These are phyloP conservation scores for Mesopsocus fuscifrons DNA, from an alignment of 2,888 invertebrate genomes.

Conservation along the genomic window DNA sequence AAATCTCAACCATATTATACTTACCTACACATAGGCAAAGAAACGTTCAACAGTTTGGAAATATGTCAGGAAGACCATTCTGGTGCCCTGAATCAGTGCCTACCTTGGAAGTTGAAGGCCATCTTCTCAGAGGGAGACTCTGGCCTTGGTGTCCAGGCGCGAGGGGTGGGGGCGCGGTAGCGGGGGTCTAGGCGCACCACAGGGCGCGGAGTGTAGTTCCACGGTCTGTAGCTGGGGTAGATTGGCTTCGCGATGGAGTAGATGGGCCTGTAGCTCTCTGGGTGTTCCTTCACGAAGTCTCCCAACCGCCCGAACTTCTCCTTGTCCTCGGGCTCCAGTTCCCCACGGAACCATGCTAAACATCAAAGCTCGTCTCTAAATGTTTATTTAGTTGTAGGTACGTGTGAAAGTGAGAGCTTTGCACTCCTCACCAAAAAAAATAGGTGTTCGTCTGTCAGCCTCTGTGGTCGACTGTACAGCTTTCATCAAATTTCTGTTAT, in stretches of 20 bases:
- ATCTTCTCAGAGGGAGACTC: constrained; percentile 25
- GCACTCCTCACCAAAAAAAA: too few relatives aligned
- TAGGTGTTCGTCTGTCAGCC: too few relatives aligned
- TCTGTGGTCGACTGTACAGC: too few relatives aligned
- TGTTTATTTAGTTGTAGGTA: too few relatives aligned
- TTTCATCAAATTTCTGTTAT: too few relatives aligned
- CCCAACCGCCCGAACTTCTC: not conserved
- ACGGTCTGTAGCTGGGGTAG: constrained; percentile 2
- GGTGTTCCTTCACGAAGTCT: constrained; percentile 3
- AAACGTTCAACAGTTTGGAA: too few relatives aligned
- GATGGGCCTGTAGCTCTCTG: constrained; percentile 2
- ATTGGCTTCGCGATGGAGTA: constrained; percentile 8
- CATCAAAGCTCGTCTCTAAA: too few relatives aligned
- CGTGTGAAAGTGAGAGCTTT: too few relatives aligned
- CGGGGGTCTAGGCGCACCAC: not conserved
- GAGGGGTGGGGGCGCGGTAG: not conserved
- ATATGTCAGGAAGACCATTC: too few relatives aligned
- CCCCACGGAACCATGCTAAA: not conserved
- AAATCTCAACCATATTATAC: too few relatives aligned
- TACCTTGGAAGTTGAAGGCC: constrained; percentile 57
- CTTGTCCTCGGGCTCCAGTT: constrained; percentile 3
- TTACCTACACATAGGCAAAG: too few relatives aligned
- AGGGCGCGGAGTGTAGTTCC: constrained; percentile 7
- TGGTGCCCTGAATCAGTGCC: too few relatives aligned
- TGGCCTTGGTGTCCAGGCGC: not conserved